Evolutionary conservation across 2,888 invertebrate genomes (phyloP), one percentile per base, ranked within the genome.

Genomic region (Vandiemenella viatica): DNA sequence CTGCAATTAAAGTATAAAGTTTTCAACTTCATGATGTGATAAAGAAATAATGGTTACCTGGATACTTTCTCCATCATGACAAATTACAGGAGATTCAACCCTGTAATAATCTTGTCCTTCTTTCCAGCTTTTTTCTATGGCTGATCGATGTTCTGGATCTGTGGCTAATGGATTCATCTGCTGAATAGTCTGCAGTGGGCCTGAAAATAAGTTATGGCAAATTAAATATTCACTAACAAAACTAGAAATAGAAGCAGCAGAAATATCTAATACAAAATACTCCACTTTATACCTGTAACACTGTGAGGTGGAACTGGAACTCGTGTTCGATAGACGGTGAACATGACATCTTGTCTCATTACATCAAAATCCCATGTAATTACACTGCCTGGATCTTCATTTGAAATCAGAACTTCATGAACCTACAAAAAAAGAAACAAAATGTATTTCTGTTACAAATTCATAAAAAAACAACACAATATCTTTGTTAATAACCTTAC

Each of bases 311-410:
- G 60, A 57, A 53, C 57, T 49, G 46, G 60, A 51, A 50, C 53
- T 43, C 60, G 61, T 26, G 72, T 71, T 43, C 71, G 66, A 51
- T 76, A 77, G 43, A 92, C 80, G 6, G 83, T 80, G 70, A 93
- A 95, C 53, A 81, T 77, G 58, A 93, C 79, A 66, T 89, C 88
- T 62, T 88, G 87, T 19, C 89, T 80, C 65, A 92, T 73, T 46
- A 93, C 87, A 71, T 95, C 93, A 69, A 93, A 95, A 69, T 95
- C 95, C 93, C 93, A 95, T 19, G 93, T 93, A 41, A 95, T 73
- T 51, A 95, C 91, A 65, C 87, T 83, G 58, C 89, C 89, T 13
- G 83, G 79, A 65, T 91, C 89, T 49, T 80, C 75, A 58, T 88
- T 86, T 45, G 76, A 73, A 46, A 95, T 79, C 54, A 86, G 70